These are phyloP conservation scores for Arrhopalites spinosus DNA, from an alignment of 2,888 invertebrate genomes.

Conservation along the genomic window DNA sequence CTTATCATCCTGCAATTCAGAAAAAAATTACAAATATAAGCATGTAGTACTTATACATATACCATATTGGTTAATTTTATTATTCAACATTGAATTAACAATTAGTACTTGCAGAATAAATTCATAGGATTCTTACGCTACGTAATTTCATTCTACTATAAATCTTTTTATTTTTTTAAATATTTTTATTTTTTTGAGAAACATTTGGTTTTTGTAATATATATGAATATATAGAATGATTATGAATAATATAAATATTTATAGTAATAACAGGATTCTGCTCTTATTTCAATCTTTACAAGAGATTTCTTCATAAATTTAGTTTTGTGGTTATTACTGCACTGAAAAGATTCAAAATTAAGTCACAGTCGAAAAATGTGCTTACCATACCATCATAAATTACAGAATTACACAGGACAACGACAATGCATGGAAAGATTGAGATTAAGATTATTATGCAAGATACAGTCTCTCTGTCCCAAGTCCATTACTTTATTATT, in stretches of 20 bases:
- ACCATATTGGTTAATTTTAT: neutral
- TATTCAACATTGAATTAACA: neutral
- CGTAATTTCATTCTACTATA: no score
- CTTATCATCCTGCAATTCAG: neutral
- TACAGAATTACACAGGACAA: neutral
- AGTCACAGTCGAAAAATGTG: neutral
- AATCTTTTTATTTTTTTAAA: neutral
- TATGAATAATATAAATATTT: neutral
- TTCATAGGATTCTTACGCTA: neutral
- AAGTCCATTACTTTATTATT: neutral
- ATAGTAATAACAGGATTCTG: neutral
- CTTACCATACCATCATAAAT: neutral
- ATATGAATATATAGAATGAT: neutral
- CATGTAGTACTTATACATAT: neutral
- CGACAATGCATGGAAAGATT: neutral
- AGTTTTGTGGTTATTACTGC: neutral
- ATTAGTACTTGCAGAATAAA: neutral
- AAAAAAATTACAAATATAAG: neutral
- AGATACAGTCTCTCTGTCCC: neutral
- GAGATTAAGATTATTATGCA: slow-evolving; percentile 5
- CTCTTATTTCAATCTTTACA: neutral
- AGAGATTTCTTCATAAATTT: no score
- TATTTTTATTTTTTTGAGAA: neutral
- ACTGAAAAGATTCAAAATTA: neutral
- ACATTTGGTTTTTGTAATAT: neutral